phyloP scores from a whole-genome alignment of 2,113 vertebrate species.

The Paraplagusia blochii region DNA sequence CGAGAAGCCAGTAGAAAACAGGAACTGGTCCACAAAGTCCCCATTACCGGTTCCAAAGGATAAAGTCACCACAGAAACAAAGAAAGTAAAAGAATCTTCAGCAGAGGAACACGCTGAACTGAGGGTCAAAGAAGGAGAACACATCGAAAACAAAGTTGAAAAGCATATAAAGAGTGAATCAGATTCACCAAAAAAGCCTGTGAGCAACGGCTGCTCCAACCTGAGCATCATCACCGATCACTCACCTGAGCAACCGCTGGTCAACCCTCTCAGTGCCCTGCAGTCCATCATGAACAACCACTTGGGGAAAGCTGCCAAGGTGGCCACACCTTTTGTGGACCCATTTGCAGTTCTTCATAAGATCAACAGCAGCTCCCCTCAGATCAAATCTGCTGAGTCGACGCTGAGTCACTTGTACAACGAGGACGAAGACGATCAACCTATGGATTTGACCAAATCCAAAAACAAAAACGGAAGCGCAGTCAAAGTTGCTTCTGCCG shows the following conservation, averaged over 20 bases:
- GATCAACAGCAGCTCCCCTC: conserved; percentile 86
- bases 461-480: conserved; percentile 78
- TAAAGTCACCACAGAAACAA: conserved; percentile 78
- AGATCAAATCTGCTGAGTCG: conserved; percentile 83
- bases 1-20: conserved; percentile 78
- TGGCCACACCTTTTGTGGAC: conserved; percentile 85
- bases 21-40: conserved; percentile 75
- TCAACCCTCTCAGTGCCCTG: conserved; percentile 93
- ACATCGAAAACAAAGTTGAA: conserved; percentile 74
- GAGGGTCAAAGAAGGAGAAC: conserved; percentile 73
- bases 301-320: conserved; percentile 94
- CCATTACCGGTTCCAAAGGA: conserved; percentile 81
- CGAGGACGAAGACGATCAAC: conserved; percentile 86
- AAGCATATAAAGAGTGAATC: conserved; percentile 82
- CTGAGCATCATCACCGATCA: conserved; percentile 96
- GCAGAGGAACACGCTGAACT: conserved; percentile 65
- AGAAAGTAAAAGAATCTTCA: conserved; percentile 65
- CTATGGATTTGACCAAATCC: conserved; percentile 97
- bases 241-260: conserved; percentile 89
- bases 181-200: conserved; percentile 79
- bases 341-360: conserved; percentile 95
- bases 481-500: conserved; percentile 37
- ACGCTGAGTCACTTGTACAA: conserved; percentile 80
- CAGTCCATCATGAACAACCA: conserved; percentile 99
- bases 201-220: conserved; percentile 88